Evolutionary conservation across 1,140 invertebrate species (phyloP).

Genomic region (Philotrypesis tridentata): DNA sequence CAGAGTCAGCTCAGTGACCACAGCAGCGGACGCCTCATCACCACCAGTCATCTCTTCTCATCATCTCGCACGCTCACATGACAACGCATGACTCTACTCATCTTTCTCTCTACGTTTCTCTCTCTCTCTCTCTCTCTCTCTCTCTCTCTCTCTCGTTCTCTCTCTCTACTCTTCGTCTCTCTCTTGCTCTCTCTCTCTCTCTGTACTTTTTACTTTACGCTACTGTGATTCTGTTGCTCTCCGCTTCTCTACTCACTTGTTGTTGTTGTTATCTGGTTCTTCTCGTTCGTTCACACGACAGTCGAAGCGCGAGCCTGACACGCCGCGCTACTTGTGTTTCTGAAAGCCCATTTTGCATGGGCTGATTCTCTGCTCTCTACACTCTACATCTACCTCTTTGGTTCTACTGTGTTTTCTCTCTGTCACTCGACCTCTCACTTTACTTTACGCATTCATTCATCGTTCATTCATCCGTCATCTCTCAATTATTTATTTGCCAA

Average conservation of each 20-base stretch:
- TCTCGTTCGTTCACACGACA: neutral
- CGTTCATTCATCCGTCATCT: conserved; percentile 44
- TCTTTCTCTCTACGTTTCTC: neutral
- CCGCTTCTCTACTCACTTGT: neutral
- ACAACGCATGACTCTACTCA: conserved; percentile 3
- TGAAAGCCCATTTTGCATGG: neutral
- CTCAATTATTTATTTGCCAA: conserved; percentile 34
- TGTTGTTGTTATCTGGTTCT: neutral
- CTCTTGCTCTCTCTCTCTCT: conserved; percentile 30
- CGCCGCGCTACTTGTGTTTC: neutral
- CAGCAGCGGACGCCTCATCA: neutral
- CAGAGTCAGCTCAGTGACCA: neutral
- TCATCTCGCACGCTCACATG: conserved; percentile 1
- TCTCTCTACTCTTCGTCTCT: neutral
- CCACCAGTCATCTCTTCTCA: conserved; percentile 27
- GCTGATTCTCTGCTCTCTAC: neutral
- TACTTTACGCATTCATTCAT: conserved; percentile 7
- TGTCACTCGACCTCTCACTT: neutral
- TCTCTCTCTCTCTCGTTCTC: conserved; percentile 26
- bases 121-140: conserved; percentile 29
- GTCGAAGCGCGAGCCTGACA: neutral
- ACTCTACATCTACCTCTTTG: neutral
- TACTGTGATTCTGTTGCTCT: neutral
- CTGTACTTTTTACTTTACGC: too few species aligned
- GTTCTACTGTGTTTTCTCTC: neutral